Conservation (phyloP, 2,888 invertebrate genomes). For the Gymnosoma rotundatum region DNA sequence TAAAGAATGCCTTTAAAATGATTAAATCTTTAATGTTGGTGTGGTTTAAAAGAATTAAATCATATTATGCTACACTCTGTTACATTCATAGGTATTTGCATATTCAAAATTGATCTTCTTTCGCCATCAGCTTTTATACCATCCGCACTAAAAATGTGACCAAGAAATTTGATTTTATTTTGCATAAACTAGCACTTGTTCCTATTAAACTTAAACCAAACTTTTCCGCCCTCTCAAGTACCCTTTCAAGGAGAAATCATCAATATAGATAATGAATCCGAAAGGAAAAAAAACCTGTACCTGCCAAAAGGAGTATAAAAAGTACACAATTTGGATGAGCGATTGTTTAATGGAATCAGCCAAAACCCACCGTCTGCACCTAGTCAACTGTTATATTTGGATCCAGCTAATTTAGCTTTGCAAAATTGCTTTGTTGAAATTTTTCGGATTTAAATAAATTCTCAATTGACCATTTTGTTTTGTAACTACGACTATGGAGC, state of each 20-base stretch:
- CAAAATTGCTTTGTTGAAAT: constrained; percentile 52
- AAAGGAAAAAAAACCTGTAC: no score
- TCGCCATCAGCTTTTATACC: not conserved
- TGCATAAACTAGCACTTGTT: not conserved
- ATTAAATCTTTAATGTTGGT: no score
- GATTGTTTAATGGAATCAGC: not conserved
- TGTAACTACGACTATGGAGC: constrained; percentile 60
- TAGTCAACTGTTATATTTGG: constrained; percentile 67
- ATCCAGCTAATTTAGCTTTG: constrained; percentile 42
- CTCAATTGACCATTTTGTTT: constrained; percentile 62
- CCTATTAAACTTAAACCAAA: constrained; percentile 21
- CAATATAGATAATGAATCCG: constrained; percentile 60
- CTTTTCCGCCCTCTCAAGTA: constrained; percentile 49
- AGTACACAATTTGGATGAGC: no score
- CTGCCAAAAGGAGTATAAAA: no score
- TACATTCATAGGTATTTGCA: no score
- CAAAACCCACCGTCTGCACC: constrained; percentile 1
- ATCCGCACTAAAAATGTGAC: not conserved
- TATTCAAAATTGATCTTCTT: no score
- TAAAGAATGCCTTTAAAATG: no score
- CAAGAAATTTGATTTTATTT: not conserved
- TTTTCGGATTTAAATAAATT: constrained; percentile 67
- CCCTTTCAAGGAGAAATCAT: constrained; percentile 43
- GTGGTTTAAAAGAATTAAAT: no score
- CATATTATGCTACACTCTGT: no score